phyloP scores from a whole-genome alignment of 1,140 invertebrate species.

The Elymnias hypermnestra region DNA sequence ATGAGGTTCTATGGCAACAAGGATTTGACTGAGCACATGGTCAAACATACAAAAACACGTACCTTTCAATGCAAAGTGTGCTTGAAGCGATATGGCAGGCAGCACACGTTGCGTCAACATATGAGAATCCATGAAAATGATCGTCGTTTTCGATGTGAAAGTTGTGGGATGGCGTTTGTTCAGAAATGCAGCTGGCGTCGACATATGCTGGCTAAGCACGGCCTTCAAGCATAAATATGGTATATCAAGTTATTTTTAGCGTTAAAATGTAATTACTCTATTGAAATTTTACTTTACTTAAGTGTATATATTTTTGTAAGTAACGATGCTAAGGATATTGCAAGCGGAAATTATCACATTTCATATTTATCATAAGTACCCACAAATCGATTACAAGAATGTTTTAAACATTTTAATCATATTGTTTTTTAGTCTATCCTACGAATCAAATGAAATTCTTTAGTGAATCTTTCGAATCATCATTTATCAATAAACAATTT shows the following conservation, averaged over 20 bases:
- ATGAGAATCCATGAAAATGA: slow-evolving; percentile 74
- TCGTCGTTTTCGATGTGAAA: slow-evolving; percentile 38
- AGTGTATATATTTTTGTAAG: no score
- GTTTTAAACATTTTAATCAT: no score
- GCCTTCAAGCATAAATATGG: slow-evolving; percentile 12
- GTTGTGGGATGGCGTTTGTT: slow-evolving; percentile 45
- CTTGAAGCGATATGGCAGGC: slow-evolving; percentile 75
- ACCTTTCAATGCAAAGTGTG: slow-evolving; percentile 76
- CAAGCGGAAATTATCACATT: no score
- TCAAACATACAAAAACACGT: slow-evolving; percentile 79
- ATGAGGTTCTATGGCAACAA: slow-evolving; percentile 45
- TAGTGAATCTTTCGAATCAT: no score
- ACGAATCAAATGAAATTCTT: no score
- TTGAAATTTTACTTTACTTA: no score
- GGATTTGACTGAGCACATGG: slow-evolving; percentile 38
- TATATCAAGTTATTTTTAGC: background rate
- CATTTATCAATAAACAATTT: no score
- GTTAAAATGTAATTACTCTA: no score
- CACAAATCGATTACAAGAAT: no score
- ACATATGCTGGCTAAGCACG: slow-evolving; percentile 39
- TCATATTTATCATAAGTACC: no score
- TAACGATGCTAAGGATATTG: no score
- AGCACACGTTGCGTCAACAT: slow-evolving; percentile 68
- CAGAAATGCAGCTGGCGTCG: slow-evolving; percentile 40
- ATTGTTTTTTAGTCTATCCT: no score